Evolutionary conservation across 2,797 vertebrate species (phyloP).

Genomic region (Microctenopoma lineatum): DNA sequence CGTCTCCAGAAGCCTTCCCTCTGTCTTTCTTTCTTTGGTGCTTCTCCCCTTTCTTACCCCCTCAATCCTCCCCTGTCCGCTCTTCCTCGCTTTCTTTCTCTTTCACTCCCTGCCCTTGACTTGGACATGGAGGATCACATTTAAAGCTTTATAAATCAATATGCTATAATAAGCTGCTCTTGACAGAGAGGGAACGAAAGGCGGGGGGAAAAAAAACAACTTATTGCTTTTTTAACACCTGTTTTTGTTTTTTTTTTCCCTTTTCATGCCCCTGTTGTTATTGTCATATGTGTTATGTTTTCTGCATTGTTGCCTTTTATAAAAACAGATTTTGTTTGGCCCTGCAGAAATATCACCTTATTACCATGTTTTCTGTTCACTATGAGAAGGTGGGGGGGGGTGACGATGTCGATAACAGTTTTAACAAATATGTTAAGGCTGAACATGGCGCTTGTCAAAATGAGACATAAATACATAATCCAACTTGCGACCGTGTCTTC

Average conservation of each 20-base stretch:
- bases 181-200: conserved; percentile 71
- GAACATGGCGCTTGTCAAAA: conserved; percentile 28
- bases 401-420: conserved; percentile 15
- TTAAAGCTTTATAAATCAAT: conserved; percentile 88
- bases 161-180: conserved; percentile 86
- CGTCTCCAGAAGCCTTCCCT: conserved; percentile 71
- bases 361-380: conserved; percentile 66
- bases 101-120: conserved; percentile 89
- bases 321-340: conserved; percentile 89
- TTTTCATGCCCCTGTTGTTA: conserved; percentile 55
- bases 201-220: conserved; percentile 61
- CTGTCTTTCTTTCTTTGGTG: conserved; percentile 54
- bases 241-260: conserved; percentile 81
- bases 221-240: conserved; percentile 89
- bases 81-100: conserved; percentile 70
- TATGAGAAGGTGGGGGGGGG: neutral
- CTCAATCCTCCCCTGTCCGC: conserved; percentile 1
- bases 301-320: conserved; percentile 68
- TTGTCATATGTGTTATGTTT: conserved; percentile 50
- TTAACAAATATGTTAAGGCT: conserved; percentile 27
- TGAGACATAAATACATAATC: conserved; percentile 51
- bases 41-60: conserved; percentile 43
- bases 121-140: conserved; percentile 86
- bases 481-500: conserved; percentile 53
- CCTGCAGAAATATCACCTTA: conserved; percentile 90